Evolutionary conservation across 2,797 vertebrate species (phyloP), one percentile per base, ranked within the genome.

Genomic region (Craterocephalus amniculus): DNA sequence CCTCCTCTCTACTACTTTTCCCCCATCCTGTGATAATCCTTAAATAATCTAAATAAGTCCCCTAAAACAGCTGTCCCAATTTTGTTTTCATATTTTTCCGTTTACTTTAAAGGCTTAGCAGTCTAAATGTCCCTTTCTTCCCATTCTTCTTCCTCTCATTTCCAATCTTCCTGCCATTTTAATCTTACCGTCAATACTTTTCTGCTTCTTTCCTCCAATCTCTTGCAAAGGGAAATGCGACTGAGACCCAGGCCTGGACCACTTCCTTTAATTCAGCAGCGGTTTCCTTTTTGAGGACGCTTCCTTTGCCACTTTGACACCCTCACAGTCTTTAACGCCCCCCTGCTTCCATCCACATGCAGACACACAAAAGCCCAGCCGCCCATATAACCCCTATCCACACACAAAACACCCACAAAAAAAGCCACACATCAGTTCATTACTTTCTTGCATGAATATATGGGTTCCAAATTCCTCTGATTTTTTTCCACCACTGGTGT

Each of bases 251-350:
- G 77, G 81, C 70, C 71, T 62, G 31, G 31, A 54, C 80, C 35
- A 63, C 80, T 94, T 95, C 93, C 94, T 93, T 70, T 85, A 78
- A 93, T 93, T 94, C 89, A 94, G 88, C 51, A 1, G 67, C 75
- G 26, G 52, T 83, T 93, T 95, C 93, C 93, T 85, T 63, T 83
- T 83, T 88, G 84, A 88, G 75, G 72, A 92, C 86, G 91, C 72
- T 91, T 92, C 89, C 91, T 85, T 65, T 67, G 67, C 69, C 80
- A 75, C 76, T 82, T 83, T 80, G 67, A 92, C 89, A 88, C 81
- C 77, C 75, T 67, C 38, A 49, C 57, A 74, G 84, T 43, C 61
- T 78, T 38, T 66, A 54, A 83, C 66, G 74, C 14, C 16, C 55
- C 55, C 20, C 43, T 14, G 58, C 38, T 18, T 40, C 38, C 38